Evolutionary conservation across 2,888 invertebrate species (phyloP), one percentile per base, ranked within the genome.

Genomic region (Mycogona germanica): DNA sequence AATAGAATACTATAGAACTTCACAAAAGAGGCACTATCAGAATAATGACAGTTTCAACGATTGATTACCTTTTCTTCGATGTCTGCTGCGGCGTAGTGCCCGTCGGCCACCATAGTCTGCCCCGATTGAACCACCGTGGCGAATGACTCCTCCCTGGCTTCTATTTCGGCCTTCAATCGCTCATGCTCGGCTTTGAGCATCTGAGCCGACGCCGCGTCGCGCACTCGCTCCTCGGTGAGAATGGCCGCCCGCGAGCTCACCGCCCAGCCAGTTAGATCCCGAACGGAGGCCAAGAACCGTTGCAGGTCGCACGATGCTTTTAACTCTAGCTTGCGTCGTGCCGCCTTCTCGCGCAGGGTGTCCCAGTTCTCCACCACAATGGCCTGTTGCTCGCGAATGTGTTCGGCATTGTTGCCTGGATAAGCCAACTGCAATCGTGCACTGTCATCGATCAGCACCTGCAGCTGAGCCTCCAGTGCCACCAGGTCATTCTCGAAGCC

Each of bases 401-500:
- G 87, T 44, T 82, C 78, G 1, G 89, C 92, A 70, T 96, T 96
- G 51, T 82, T 84, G 1, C 89, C 88, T 0, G 95, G 95, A 72
- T 95, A 96, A 32, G 84, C 77, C 17, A 79, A 78, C 70, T 89
- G 87, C 38, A 97, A 76, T 49, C 88, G 79, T 0, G 83, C 81
- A 0, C 93, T 91, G 68, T 97, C 96, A 64, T 96, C 95, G 47
- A 95, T 85, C 2, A 97, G 73, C 1, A 93, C 79, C 77, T 82
- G 72, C 19, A 70, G 64, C 70, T 91, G 92, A 0, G 89, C 92
- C 65, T 96, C 93, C 19, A 96, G 73, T 0, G 93, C 88, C 0
- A 87, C 82, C 55, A 96, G 72, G 67, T 97, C 96, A 67, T 91
- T 93, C 70, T 93, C 92, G 61, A 88, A 87, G 0, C 87, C 84